These are phyloP conservation scores for Scomber colias DNA, from an alignment of 2,113 vertebrate species.

Conservation along the genomic window DNA sequence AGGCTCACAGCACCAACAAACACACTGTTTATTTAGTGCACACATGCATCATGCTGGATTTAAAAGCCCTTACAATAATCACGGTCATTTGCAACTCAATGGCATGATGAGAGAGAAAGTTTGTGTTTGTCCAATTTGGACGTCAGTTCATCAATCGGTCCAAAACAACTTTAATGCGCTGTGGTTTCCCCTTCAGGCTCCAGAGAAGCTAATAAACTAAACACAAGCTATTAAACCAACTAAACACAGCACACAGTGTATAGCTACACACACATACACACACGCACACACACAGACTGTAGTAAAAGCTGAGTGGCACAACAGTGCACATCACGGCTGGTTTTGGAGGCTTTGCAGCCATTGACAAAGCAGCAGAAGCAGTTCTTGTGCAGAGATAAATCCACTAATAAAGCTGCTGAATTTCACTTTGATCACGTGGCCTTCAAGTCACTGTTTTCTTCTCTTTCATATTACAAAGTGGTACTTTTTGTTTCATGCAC, in stretches of 20 bases:
- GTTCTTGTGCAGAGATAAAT: conserved; percentile 41
- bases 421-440: conserved; percentile 1
- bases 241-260: conserved; percentile 59
- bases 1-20: conserved; percentile 76
- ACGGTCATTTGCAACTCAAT: conserved; percentile 50
- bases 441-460: conserved; percentile 10
- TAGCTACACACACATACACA: conserved; percentile 34
- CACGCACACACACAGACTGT: conserved; percentile 21
- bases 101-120: conserved; percentile 21
- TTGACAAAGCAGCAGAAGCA: conserved; percentile 58
- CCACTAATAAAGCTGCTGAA: conserved; percentile 36
- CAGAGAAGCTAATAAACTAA: conserved; percentile 67
- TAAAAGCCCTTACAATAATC: conserved; percentile 77
- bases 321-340: conserved; percentile 61
- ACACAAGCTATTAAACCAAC: conserved; percentile 69
- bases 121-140: conserved; percentile 27
- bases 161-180: conserved; percentile 22
- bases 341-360: conserved; percentile 50
- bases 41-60: conserved; percentile 83
- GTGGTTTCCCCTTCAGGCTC: conserved; percentile 43
- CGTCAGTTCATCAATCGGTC: conserved; percentile 28
- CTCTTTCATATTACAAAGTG: conserved; percentile 1
- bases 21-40: conserved; percentile 79
- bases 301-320: conserved; percentile 76
- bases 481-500: neutral